Percentiles rank a stretch among this genome's conserved stretches.
These are phyloP conservation scores for Goniozus legneri DNA, from an alignment of 1,140 invertebrate species.

Conservation along the genomic window DNA sequence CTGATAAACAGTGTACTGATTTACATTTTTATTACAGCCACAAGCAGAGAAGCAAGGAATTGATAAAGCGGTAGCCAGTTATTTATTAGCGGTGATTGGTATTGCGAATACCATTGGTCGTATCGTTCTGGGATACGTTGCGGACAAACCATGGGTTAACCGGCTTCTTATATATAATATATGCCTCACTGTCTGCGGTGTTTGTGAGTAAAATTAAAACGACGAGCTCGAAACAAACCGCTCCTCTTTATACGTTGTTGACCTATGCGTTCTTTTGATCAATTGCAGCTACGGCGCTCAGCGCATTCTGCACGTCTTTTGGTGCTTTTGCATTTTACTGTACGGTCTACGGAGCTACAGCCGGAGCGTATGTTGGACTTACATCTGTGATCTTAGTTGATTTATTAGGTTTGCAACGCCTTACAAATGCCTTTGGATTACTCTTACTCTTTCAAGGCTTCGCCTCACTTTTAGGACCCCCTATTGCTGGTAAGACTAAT, in stretches of 20 bases:
- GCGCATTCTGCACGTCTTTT: constrained; percentile 70
- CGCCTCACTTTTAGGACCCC: constrained; percentile 83
- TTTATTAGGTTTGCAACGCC: constrained; percentile 77
- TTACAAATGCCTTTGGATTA: constrained; percentile 92
- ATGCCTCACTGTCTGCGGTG: constrained; percentile 78
- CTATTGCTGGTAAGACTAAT: constrained; percentile 71
- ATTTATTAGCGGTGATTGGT: constrained; percentile 76
- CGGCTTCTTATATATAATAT: constrained; percentile 84
- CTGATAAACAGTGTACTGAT: no score
- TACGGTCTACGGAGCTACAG: constrained; percentile 81
- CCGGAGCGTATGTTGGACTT: constrained; percentile 88
- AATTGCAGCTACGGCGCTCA: constrained; percentile 74
- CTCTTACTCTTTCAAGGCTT: constrained; percentile 88
- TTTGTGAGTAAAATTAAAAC: constrained; percentile 64
- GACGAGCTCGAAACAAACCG: no score
- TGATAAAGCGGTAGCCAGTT: constrained; percentile 57
- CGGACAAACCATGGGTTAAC: constrained; percentile 86
- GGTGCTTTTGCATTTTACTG: constrained; percentile 71
- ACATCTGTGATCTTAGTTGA: constrained; percentile 89
- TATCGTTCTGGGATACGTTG: constrained; percentile 78
- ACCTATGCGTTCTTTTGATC: constrained; percentile 29
- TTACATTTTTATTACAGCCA: constrained; percentile 43
- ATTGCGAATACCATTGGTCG: constrained; percentile 84
- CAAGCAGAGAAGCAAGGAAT: constrained; percentile 63
- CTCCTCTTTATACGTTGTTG: constrained; percentile 1